These are phyloP conservation scores for Trematocara unimaculatum DNA, from an alignment of 2,113 vertebrate genomes.

Conservation along the genomic window DNA sequence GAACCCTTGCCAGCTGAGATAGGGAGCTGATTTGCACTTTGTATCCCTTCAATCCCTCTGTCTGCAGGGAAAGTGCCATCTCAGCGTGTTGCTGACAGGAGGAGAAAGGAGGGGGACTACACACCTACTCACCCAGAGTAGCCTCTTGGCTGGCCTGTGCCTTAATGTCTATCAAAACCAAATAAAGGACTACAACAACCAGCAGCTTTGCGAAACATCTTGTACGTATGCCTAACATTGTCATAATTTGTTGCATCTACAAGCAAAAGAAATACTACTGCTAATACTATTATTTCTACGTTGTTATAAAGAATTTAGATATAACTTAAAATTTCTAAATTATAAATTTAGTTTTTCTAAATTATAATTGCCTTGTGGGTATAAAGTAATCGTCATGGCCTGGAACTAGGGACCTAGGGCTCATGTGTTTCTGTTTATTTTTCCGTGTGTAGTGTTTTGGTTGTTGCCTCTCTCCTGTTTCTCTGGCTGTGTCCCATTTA, in stretches of 20 bases:
- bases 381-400: background rate
- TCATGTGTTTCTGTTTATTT: background rate
- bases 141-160: constrained; percentile 28
- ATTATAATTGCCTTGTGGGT: background rate
- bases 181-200: background rate
- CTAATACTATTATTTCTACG: background rate
- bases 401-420: background rate
- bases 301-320: background rate
- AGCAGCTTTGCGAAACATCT: background rate
- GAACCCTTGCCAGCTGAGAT: constrained; percentile 56
- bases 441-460: background rate
- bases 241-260: background rate
- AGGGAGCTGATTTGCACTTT: constrained; percentile 68
- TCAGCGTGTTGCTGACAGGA: constrained; percentile 59
- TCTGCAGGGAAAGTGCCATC: constrained; percentile 53
- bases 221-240: background rate
- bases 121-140: constrained; percentile 31
- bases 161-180: constrained; percentile 35
- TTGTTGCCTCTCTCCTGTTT: background rate
- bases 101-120: background rate
- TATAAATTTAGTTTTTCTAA: background rate
- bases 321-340: background rate
- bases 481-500: no score
- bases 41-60: constrained; percentile 57
- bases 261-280: background rate